A percentile compares a stretch with the other conserved stretches of the same genome.
Conservation (phyloP, 2,113 vertebrate genomes). For the Candoia aspera region DNA sequence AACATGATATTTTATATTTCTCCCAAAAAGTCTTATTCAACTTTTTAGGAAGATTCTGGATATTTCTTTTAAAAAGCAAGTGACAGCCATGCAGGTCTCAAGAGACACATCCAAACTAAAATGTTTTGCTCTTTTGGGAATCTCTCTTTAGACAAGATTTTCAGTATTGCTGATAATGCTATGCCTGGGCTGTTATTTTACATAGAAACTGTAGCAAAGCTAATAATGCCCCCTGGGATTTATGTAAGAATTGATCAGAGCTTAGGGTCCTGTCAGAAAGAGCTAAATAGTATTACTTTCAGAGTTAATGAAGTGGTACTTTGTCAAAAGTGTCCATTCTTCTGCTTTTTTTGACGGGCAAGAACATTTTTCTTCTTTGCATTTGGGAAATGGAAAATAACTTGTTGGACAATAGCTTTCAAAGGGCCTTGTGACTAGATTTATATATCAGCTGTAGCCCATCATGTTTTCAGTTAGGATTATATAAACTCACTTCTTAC, state of each 20-base stretch:
- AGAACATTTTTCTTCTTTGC: not conserved
- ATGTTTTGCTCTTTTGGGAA: not conserved
- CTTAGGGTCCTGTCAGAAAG: conserved; percentile 1
- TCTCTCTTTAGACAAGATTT: not conserved
- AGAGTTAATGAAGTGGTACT: conserved; percentile 2
- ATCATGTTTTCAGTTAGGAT: not conserved
- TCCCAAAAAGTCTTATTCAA: not conserved
- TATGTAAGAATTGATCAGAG: conserved; percentile 16
- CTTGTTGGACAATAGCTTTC: not conserved
- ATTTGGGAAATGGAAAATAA: conserved; percentile 5
- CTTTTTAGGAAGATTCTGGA: not conserved
- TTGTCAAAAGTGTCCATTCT: conserved; percentile 4
- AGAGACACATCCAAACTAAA: not conserved
- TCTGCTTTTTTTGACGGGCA: not conserved
- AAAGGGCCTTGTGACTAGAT: not conserved
- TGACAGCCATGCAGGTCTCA: not conserved
- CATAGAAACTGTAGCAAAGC: not conserved
- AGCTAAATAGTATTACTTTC: conserved; percentile 8
- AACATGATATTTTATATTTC: not conserved
- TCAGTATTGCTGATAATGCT: not conserved
- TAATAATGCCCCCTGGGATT: not conserved
- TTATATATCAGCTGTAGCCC: not conserved
- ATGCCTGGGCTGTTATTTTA: not conserved
- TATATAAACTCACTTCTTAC: not conserved
- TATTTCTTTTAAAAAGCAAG: not conserved